Conservation (phyloP, 2,888 invertebrate species). For the Amphipoea lucens region DNA sequence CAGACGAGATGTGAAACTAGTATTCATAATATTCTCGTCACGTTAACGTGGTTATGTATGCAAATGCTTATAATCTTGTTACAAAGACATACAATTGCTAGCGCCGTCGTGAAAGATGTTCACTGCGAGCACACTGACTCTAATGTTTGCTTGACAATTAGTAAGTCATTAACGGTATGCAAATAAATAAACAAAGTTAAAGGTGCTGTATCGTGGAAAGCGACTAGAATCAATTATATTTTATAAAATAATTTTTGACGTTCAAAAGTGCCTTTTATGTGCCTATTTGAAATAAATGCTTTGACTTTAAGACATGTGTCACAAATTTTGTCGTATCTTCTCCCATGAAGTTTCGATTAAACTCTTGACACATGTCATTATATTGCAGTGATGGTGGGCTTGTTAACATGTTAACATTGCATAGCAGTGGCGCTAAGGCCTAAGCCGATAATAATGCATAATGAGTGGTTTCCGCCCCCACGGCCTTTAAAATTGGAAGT, state of each 20-base stretch:
- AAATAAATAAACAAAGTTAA: conserved; percentile 56
- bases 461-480: background rate
- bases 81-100: conserved; percentile 44
- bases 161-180: conserved; percentile 54
- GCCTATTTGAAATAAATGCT: too few species aligned
- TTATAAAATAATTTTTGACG: too few species aligned
- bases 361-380: conserved; percentile 5
- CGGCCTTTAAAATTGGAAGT: background rate
- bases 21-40: conserved; percentile 43
- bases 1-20: conserved; percentile 25
- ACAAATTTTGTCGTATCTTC: conserved; percentile 3
- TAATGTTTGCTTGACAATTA: conserved; percentile 60
- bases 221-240: too few species aligned
- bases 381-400: background rate
- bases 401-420: background rate
- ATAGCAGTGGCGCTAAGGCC: background rate
- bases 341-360: background rate
- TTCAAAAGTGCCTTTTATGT: too few species aligned
- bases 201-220: conserved; percentile 18
- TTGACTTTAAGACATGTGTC: conserved; percentile 17
- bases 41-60: conserved; percentile 48
- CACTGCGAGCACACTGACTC: conserved; percentile 43
- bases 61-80: conserved; percentile 54
- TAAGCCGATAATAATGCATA: background rate
- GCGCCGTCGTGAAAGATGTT: conserved; percentile 37